Evolutionary conservation across 1,140 invertebrate species (phyloP), one percentile per base, ranked within the genome.

Genomic region (Drosophila bifasciata): DNA sequence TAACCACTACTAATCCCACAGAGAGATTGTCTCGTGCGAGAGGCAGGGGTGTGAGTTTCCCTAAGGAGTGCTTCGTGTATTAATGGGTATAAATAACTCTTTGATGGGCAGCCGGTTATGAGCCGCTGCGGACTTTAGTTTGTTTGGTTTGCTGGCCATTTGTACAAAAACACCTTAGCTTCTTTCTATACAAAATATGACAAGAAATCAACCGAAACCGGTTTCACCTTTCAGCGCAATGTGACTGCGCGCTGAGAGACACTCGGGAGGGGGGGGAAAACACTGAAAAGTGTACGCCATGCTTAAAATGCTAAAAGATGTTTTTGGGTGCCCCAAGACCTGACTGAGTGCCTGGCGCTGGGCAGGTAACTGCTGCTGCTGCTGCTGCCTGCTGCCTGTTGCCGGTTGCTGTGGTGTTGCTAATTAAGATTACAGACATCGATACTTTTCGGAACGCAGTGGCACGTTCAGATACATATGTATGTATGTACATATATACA

Each of bases 391-490:
- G 63, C 51, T 62, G 32, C 11, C 55, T 45, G 61, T 51, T 48
- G 73, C 70, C 64, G 70, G 59, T 57, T 71, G 74, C 66, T 86
- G 68, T 70, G 77, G 81, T 85, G 83, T 85, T 85, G 83, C 81
- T 85, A 85, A 85, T 85, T 85, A 85, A 85, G 81, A 85, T 85
- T 85, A 85, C 81, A 85, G 81, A 85, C 81, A 86, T 85, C 78
- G 81, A 85, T 85, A 85, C 81, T 88, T 85, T 85, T 81, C 69
- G 77, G 73, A 60, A 77, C 49, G 81, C 77, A 77, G 83, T 81
- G 80, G 80, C 80, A 85, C 83, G 77, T 81, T 73, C 74, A 67
- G 46, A 52, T 48, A 63, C 53, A 74, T 52, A 79, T 46, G 62
- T 19, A 45, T 40, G 78, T 32, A 61, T 19, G 36, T 46, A 67